Percentiles rank a stretch among this genome's conserved stretches.
Conservation (phyloP, 2,797 vertebrate species). For the Triplophysa bombifrons region DNA sequence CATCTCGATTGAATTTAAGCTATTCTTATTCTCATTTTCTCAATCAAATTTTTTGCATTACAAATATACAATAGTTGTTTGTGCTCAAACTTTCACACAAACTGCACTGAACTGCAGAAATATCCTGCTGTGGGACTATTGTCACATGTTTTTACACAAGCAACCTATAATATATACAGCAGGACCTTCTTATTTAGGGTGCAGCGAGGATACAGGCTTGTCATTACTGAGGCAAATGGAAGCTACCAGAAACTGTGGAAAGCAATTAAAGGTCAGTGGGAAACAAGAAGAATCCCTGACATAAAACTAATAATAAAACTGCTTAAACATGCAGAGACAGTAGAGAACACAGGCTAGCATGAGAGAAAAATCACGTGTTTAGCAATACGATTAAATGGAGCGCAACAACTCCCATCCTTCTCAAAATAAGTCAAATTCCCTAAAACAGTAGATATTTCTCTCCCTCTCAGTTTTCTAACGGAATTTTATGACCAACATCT, state of each 20-base stretch:
- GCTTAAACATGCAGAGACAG: slow-evolving; percentile 6
- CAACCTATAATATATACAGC: background rate
- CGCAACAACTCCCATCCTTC: too few species aligned
- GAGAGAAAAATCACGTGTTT: background rate
- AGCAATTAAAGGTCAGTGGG: slow-evolving; percentile 72
- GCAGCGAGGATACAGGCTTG: slow-evolving; percentile 61
- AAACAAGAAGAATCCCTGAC: slow-evolving; percentile 57
- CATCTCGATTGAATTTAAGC: too few species aligned
- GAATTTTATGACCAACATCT: too few species aligned
- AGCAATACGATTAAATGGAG: too few species aligned
- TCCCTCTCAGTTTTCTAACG: too few species aligned
- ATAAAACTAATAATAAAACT: too few species aligned
- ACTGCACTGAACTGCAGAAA: background rate
- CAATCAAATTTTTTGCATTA: too few species aligned
- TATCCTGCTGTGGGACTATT: background rate
- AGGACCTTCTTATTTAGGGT: slow-evolving; percentile 15
- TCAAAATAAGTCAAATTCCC: too few species aligned
- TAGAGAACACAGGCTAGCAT: background rate
- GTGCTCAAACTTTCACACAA: background rate
- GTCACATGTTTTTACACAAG: background rate
- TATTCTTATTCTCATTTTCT: too few species aligned
- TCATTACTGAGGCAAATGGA: slow-evolving; percentile 76
- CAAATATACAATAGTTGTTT: background rate
- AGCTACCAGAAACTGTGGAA: slow-evolving; percentile 67
- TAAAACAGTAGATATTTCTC: too few species aligned